Evolutionary conservation across 2,888 invertebrate species (phyloP), one percentile per base, ranked within the genome.

Genomic region (Ectropis crepuscularia): DNA sequence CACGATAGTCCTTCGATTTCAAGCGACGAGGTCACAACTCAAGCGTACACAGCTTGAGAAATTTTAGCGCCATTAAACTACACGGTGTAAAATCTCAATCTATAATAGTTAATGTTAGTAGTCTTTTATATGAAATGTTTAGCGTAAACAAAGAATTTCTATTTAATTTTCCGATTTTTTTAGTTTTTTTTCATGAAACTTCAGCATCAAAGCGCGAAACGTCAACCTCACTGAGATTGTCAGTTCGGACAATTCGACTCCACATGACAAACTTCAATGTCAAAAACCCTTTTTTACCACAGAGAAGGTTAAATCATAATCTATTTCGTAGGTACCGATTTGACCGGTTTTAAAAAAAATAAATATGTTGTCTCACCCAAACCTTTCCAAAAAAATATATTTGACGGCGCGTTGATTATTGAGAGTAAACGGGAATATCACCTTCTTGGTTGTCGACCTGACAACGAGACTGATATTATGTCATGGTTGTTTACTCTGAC

Each of bases 1-100:
- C 83, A 87, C 85, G 84, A 83, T 74, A 89, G 86, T 86, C 85
- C 87, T 89, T 88, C 85, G 82, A 81, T 82, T 83, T 80, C 79
- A 80, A 76, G 80, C 77, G 83, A 78, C 75, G 89, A 90, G 89
- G 89, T 90, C 89, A 90, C 83, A 80, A 71, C 60, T 48, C 53
- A 53, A 60, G 53, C 57, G 53, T 46, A 49, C 53, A 63, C 63
- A 37, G 53, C 58, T 49, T 42, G 41, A 1, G 10, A 16, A 46
- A 38, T 38, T 54, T 46, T 50, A 49, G 12, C 58, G 41, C 41
- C 57, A 42, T 42, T 6, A 39, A 50, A 50, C 6, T 11, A 28
- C 16, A 28, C 16, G 51, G 6, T 16, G 8, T 41, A 41, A 10
- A 51, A 37, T 51, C 8, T 6, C 16, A 6, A 16, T 28, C 2